phyloP scores from a whole-genome alignment of 2,797 vertebrate genomes.

The Enteromius mattozi region DNA sequence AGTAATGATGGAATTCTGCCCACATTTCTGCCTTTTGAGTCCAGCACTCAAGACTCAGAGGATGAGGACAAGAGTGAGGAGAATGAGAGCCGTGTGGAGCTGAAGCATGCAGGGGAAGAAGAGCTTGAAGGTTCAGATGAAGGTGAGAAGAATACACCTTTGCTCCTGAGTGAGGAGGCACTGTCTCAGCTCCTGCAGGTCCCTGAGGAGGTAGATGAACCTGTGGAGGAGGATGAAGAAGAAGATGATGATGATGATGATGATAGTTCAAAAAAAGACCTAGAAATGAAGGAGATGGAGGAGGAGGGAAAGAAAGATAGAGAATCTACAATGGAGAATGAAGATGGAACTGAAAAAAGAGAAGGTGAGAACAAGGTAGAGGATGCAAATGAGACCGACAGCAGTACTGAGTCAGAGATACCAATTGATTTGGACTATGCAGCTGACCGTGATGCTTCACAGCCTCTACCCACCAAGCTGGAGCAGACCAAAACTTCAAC shows the following conservation, averaged over 20 bases:
- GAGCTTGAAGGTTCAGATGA: constrained; percentile 44
- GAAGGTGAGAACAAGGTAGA: constrained; percentile 45
- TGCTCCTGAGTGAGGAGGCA: constrained; percentile 76
- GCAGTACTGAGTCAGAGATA: constrained; percentile 75
- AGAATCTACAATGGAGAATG: constrained; percentile 39
- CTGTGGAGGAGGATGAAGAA: constrained; percentile 32
- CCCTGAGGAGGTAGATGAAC: constrained; percentile 63
- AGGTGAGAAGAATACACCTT: constrained; percentile 63
- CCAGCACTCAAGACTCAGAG: constrained; percentile 61
- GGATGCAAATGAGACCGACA: constrained; percentile 66
- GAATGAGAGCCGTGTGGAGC: constrained; percentile 60
- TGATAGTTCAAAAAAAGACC: constrained; percentile 33
- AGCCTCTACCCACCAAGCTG: constrained; percentile 53
- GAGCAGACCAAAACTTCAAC: constrained; percentile 46
- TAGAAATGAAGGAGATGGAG: constrained; percentile 39
- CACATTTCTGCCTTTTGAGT: constrained; percentile 70
- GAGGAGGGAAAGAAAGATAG: constrained; percentile 19
- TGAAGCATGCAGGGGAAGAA: constrained; percentile 45
- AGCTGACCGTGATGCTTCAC: constrained; percentile 64
- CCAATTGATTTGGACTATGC: constrained; percentile 71
- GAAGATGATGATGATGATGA: background rate
- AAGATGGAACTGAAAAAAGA: constrained; percentile 36
- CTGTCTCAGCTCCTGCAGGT: constrained; percentile 69
- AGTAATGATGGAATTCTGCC: constrained; percentile 62
- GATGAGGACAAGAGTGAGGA: constrained; percentile 72